These are phyloP conservation scores for Mico argentatus DNA, from an alignment of 2,797 vertebrate genomes.

Conservation along the genomic window DNA sequence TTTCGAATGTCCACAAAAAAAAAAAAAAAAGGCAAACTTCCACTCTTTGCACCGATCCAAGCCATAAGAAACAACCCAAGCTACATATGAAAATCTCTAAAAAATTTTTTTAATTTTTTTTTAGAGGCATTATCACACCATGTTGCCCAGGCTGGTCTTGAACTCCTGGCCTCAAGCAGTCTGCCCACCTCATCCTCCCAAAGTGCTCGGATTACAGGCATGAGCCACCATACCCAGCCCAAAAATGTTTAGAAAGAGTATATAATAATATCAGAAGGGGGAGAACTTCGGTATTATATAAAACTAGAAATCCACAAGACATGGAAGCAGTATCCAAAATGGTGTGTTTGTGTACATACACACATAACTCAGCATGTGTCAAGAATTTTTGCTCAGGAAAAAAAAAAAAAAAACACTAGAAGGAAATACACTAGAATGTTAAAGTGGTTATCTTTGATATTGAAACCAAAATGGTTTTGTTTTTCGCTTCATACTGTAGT, in stretches of 20 bases:
- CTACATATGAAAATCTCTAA: background rate
- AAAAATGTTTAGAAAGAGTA: background rate
- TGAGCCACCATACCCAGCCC: background rate
- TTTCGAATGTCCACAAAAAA: background rate
- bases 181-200: no score
- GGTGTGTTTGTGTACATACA: background rate
- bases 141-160: background rate
- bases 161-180: background rate
- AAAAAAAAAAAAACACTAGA: background rate
- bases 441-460: background rate
- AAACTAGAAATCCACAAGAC: background rate
- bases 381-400: background rate
- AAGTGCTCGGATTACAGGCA: background rate
- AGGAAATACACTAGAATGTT: background rate
- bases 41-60: background rate
- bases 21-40: background rate
- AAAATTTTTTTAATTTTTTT: background rate
- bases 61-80: background rate
- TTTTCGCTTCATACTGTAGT: background rate
- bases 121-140: background rate
- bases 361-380: background rate
- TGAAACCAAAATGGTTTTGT: background rate
- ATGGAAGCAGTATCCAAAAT: background rate
- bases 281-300: background rate
- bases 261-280: background rate